Conservation (phyloP, 2,113 vertebrate species). For the Varanus salvator region DNA sequence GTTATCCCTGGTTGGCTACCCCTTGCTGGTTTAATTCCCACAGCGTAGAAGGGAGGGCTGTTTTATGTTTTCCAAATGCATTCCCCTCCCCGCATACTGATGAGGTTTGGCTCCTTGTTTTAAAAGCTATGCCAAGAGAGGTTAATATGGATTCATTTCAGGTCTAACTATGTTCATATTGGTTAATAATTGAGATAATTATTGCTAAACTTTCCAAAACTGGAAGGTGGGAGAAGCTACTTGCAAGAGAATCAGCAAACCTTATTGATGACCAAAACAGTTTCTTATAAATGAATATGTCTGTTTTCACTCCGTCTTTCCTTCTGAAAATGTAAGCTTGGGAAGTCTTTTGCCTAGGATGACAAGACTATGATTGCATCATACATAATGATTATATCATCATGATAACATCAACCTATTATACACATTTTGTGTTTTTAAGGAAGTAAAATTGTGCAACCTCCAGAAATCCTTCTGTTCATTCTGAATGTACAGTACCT, state of each 20-base stretch:
- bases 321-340: neutral
- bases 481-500: neutral
- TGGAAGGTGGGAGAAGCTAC: slow-evolving; percentile 15
- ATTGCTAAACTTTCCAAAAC: slow-evolving; percentile 61
- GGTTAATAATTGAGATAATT: slow-evolving; percentile 70
- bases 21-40: slow-evolving; percentile 41
- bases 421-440: neutral
- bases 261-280: slow-evolving; percentile 59
- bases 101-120: slow-evolving; percentile 26
- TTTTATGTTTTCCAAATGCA: slow-evolving; percentile 53
- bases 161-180: slow-evolving; percentile 45
- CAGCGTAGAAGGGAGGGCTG: neutral
- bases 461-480: slow-evolving; percentile 17
- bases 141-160: slow-evolving; percentile 66
- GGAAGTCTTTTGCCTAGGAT: neutral
- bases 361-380: too few species aligned
- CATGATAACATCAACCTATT: neutral
- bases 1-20: slow-evolving; percentile 46
- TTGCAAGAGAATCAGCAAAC: slow-evolving; percentile 43
- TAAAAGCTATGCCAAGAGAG: slow-evolving; percentile 42
- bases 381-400: neutral
- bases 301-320: slow-evolving; percentile 34
- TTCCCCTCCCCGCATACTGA: slow-evolving; percentile 39
- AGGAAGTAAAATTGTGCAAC: neutral
- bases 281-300: slow-evolving; percentile 60